Base-by-base conservation (phyloP, 2,113 vertebrate genomes). In the Leptocoma aspasia region DNA sequence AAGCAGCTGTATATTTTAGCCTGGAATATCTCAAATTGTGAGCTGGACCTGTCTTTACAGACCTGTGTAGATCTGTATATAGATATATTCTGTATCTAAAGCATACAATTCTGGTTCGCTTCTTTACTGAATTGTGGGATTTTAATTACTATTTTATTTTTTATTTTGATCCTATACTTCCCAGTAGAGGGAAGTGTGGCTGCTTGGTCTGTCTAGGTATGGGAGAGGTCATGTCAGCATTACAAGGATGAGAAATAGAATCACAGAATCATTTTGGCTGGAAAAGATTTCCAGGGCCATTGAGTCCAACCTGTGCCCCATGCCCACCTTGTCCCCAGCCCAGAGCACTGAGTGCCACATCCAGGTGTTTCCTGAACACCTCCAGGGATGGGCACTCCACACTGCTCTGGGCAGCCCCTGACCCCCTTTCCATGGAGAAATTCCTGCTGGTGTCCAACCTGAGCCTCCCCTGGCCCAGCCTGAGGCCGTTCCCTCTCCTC, bases 231-330 rank as follows among this genome's bases (percentile, higher is more conserved):
- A 41, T 6, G 7, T 31, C 27, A 71, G 22, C 33, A 14, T 80
- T 72, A 30, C 22, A 60, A 15, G 63, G 47, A 49, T 0, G 1
- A 45, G 65, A 63, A 83, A 23, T 1, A 23, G 65, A 70, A 23
- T 47, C 22, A 42, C 31, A 42, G 65, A 70, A 52, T 33, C 11
- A 22, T 37, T 83, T 53, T 3, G 27, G 2, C 22, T 37, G 39
- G 57, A 13, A 4, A 53, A 45, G 11, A 6, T 9, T 27, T 71
- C 39, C 47, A 11, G 37, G 44, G 22, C 27, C 56, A 19, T 49
- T 2, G 4, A 37, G 3, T 76, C 72, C 56, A 47, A 5, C 2
- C 30, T 77, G 45, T 50, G 57, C 0, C 57, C 0, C 1, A 7
- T 41, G 4, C 35, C 35, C n/a, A 31, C 44, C 28, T 49, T 50